phyloP scores from a whole-genome alignment of 2,888 invertebrate species.

The Trisateles emortualis region DNA sequence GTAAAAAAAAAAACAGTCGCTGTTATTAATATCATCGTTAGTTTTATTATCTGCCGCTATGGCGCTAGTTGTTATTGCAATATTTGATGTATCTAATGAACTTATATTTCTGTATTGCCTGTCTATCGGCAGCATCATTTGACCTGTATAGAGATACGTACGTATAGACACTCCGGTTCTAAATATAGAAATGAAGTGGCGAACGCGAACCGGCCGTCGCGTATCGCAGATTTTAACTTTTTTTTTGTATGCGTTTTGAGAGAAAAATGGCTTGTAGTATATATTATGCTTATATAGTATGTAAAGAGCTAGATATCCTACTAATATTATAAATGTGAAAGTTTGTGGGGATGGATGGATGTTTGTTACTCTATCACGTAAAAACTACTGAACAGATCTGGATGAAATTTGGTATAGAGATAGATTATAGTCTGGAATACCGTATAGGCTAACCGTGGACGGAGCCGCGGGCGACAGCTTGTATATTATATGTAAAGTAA shows the following conservation, averaged over 20 bases:
- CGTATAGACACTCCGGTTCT: conserved; percentile 35
- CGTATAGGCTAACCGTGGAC: no score
- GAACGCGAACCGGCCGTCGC: conserved; percentile 33
- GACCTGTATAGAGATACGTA: conserved; percentile 40
- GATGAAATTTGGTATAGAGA: no score
- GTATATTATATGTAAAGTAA: background rate
- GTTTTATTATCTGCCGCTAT: background rate
- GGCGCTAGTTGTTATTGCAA: background rate
- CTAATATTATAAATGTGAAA: no score
- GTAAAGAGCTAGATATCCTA: no score
- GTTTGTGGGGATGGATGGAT: no score
- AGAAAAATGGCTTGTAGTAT: conserved; percentile 24
- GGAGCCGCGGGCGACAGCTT: no score
- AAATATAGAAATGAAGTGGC: conserved; percentile 48
- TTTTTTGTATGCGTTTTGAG: conserved; percentile 37
- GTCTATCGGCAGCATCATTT: conserved; percentile 30
- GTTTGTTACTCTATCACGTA: no score
- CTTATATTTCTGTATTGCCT: conserved; percentile 29
- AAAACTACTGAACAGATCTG: no score
- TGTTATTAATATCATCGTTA: background rate
- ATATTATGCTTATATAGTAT: conserved; percentile 9
- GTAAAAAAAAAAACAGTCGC: no score
- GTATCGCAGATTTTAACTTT: conserved; percentile 44
- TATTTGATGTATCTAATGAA: background rate
- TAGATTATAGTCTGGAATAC: no score